phyloP scores from a whole-genome alignment of 2,797 vertebrate species.

The Sparus aurata region DNA sequence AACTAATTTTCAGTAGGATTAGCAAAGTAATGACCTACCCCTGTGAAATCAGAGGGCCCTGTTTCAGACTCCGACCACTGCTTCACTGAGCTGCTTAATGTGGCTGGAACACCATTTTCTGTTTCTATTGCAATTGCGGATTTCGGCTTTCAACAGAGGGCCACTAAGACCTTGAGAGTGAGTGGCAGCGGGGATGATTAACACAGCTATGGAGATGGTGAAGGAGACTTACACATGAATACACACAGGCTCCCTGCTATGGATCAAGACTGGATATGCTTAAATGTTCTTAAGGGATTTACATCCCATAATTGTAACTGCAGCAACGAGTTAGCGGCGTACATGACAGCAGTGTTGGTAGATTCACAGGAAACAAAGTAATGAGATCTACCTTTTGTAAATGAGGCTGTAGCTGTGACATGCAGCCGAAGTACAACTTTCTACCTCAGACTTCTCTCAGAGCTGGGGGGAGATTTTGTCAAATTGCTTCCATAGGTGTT shows the following conservation, averaged over 20 bases:
- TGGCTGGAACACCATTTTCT: conserved; percentile 60
- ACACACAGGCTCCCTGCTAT: conserved; percentile 68
- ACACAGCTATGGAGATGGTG: conserved; percentile 68
- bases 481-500: background rate
- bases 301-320: conserved; percentile 78
- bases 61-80: conserved; percentile 50
- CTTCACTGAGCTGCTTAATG: conserved; percentile 68
- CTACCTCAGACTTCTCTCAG: background rate
- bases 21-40: conserved; percentile 61
- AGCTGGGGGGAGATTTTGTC: background rate
- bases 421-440: background rate
- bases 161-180: conserved; percentile 80
- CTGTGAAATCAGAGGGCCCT: conserved; percentile 54
- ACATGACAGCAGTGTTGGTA: conserved; percentile 49
- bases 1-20: conserved; percentile 66
- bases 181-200: conserved; percentile 83
- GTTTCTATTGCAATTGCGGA: conserved; percentile 65
- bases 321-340: conserved; percentile 60
- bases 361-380: conserved; percentile 38
- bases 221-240: conserved; percentile 77
- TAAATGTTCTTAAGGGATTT: conserved; percentile 84
- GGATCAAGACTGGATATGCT: conserved; percentile 74
- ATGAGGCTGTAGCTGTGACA: conserved; percentile 3
- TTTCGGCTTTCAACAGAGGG: conserved; percentile 69
- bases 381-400: conserved; percentile 26